Evolutionary conservation across 1,140 invertebrate genomes (phyloP).

Genomic region (Potamilus streckersoni): DNA sequence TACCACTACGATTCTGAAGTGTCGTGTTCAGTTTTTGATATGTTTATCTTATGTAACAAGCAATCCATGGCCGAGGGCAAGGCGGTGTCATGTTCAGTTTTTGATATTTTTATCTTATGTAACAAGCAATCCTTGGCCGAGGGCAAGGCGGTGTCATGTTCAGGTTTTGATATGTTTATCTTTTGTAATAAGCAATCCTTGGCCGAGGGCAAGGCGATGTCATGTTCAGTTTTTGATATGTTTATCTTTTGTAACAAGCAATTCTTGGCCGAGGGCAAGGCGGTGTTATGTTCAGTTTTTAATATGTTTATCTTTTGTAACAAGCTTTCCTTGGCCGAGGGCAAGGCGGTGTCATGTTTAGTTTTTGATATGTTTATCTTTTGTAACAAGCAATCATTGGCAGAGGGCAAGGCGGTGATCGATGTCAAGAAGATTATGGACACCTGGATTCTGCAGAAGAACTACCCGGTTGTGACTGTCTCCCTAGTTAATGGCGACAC

Average conservation of each 20-base stretch:
- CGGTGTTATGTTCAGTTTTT: no score
- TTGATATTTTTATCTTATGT: no score
- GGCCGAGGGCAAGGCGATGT: constrained; percentile 10
- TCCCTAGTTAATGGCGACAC: constrained; percentile 36
- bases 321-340: constrained; percentile 32
- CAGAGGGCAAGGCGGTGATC: constrained; percentile 18
- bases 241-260: constrained; percentile 22
- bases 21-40: no score
- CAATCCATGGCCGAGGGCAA: constrained; percentile 33
- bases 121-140: constrained; percentile 36
- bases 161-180: no score
- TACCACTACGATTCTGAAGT: no score
- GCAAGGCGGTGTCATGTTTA: neutral
- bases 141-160: constrained; percentile 4
- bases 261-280: constrained; percentile 26
- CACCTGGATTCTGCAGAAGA: constrained; percentile 61
- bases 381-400: constrained; percentile 30
- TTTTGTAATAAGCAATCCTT: constrained; percentile 31
- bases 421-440: constrained; percentile 43
- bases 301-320: neutral
- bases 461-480: constrained; percentile 37
- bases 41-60: constrained; percentile 11
- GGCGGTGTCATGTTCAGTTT: no score
- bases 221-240: no score
- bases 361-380: no score